A percentile compares a stretch with the other conserved stretches of the same genome.
These are phyloP conservation scores for Agrilus biguttatus DNA, from an alignment of 2,888 invertebrate genomes.

Conservation along the genomic window DNA sequence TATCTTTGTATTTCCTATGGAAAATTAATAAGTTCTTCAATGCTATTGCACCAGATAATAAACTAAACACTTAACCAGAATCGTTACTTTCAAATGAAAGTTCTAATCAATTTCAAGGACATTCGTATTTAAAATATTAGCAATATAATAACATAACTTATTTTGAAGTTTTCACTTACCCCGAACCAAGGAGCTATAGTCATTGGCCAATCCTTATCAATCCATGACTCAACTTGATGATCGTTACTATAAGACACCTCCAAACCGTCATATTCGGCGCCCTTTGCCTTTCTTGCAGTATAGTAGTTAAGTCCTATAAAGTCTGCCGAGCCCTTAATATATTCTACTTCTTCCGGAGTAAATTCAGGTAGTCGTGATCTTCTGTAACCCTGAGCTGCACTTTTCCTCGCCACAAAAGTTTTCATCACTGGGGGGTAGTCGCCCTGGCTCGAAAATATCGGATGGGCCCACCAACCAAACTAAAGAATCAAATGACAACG, in stretches of 20 bases:
- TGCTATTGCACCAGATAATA: too few relatives aligned
- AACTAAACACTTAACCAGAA: too few relatives aligned
- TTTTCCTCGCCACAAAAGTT: conserved; percentile 8
- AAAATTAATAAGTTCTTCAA: too few relatives aligned
- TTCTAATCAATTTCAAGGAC: too few relatives aligned
- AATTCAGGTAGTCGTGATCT: conserved; percentile 36
- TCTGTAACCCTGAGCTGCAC: conserved; percentile 9
- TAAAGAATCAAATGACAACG: conserved; percentile 1
- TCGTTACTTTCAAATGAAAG: too few relatives aligned
- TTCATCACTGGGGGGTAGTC: conserved; percentile 13
- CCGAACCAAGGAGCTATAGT: too few relatives aligned
- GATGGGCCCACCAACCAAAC: conserved; percentile 39
- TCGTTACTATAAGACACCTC: background rate
- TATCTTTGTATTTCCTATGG: too few relatives aligned
- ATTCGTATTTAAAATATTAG: too few relatives aligned
- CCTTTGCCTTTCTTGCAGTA: conserved; percentile 16
- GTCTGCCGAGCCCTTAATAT: conserved; percentile 30
- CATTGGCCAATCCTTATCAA: too few relatives aligned
- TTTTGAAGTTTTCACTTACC: too few relatives aligned
- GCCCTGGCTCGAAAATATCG: conserved; percentile 17
- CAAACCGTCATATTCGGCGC: background rate
- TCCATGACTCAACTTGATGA: too few relatives aligned
- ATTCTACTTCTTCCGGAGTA: conserved; percentile 31
- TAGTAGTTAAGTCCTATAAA: conserved; percentile 37
- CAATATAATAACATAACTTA: too few relatives aligned